phyloP scores from a whole-genome alignment of 2,113 vertebrate genomes.

The Silurus meridionalis region DNA sequence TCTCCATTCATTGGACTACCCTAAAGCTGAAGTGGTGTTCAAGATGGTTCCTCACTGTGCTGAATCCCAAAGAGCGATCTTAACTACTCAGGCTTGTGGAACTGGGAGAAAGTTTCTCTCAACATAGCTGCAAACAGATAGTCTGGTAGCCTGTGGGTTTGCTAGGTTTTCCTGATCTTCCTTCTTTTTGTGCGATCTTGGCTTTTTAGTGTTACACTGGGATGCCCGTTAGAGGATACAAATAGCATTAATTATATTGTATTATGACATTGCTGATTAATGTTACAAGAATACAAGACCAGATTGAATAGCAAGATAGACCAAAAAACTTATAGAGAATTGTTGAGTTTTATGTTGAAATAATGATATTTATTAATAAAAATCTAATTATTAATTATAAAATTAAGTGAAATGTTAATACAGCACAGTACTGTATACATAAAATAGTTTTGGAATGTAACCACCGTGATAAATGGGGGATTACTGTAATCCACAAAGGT shows the following conservation, averaged over 20 bases:
- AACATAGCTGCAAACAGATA: slow-evolving; percentile 12
- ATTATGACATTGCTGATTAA: slow-evolving; percentile 3
- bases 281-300: not conserved
- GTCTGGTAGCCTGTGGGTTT: not conserved
- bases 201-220: slow-evolving; percentile 3
- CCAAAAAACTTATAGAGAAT: no score
- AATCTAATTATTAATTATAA: not conserved
- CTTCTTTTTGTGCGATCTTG: slow-evolving; percentile 13
- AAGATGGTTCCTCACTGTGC: slow-evolving; percentile 16
- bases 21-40: slow-evolving; percentile 17
- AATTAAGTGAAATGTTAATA: no score
- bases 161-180: not conserved
- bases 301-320: not conserved
- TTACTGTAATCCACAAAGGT: not conserved
- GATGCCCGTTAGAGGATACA: not conserved
- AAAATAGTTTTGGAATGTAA: no score
- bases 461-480: no score
- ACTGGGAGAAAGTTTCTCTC: not conserved
- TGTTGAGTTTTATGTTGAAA: no score
- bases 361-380: not conserved
- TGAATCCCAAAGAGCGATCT: slow-evolving; percentile 29
- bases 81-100: slow-evolving; percentile 18
- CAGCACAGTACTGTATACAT: no score
- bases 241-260: not conserved
- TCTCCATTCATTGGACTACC: slow-evolving; percentile 22